Evolutionary conservation across 1,140 invertebrate species (phyloP).

Genomic region (Leptopilina clavipes): DNA sequence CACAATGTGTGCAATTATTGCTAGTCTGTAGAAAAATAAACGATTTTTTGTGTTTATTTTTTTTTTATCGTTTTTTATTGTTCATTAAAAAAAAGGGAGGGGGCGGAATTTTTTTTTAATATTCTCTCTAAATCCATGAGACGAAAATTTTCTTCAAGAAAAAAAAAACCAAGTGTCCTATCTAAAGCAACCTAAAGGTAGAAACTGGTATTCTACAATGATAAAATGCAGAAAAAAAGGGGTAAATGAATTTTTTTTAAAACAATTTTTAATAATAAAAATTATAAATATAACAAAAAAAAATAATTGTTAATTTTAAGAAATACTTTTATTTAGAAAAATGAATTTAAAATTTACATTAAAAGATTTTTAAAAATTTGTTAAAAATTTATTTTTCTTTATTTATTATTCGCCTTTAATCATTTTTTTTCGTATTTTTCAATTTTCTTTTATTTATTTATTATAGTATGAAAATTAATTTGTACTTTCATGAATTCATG

Average conservation of each 20-base stretch:
- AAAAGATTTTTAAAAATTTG: no score
- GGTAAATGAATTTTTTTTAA: no score
- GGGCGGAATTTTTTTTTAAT: not conserved
- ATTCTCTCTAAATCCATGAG: constrained; percentile 7
- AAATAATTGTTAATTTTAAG: no score
- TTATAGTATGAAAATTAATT: constrained; percentile 40
- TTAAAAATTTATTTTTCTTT: no score
- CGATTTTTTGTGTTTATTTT: not conserved
- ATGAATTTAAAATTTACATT: no score
- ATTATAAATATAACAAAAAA: no score
- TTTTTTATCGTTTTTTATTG: not conserved
- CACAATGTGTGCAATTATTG: constrained; percentile 22
- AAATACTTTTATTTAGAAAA: no score
- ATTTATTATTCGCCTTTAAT: no score
- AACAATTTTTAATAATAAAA: no score
- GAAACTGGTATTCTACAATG: constrained; percentile 25
- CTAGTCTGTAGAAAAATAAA: constrained; percentile 36
- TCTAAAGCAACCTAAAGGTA: constrained; percentile 39
- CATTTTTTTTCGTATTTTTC: no score
- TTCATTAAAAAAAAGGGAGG: not conserved
- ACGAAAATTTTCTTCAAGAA: constrained; percentile 27
- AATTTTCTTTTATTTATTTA: no score
- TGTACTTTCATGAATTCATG: not conserved
- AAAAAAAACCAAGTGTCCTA: constrained; percentile 9
- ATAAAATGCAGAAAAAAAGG: no score